Conservation (phyloP, 2,888 invertebrate genomes). For the Noctuana brunneofusca region DNA sequence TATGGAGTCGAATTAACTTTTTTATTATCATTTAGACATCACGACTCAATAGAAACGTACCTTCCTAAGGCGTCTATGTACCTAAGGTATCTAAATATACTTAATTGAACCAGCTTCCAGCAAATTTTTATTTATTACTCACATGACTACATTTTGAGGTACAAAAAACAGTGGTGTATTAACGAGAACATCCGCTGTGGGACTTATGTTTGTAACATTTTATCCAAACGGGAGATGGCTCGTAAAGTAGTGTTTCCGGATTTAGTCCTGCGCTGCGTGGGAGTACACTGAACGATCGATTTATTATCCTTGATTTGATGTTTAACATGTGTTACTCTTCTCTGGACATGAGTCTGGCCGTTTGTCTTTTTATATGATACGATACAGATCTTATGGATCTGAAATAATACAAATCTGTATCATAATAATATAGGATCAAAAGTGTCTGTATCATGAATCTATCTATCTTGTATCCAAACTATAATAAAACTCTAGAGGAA, state of each 20-base stretch:
- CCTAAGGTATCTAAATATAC: too few species aligned
- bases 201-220: constrained; percentile 27
- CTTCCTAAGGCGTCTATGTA: too few species aligned
- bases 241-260: constrained; percentile 43
- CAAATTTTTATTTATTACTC: constrained; percentile 2
- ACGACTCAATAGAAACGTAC: too few species aligned
- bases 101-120: too few species aligned
- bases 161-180: constrained; percentile 29
- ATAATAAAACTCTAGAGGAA: too few species aligned
- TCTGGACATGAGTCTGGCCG: not conserved
- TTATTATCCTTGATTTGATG: constrained; percentile 30
- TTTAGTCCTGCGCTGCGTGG: constrained; percentile 31
- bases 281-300: constrained; percentile 33
- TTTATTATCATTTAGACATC: too few species aligned
- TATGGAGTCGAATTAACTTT: too few species aligned
- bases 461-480: too few species aligned
- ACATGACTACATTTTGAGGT: constrained; percentile 10
- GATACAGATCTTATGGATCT: too few species aligned
- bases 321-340: constrained; percentile 4
- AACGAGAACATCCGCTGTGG: constrained; percentile 36
- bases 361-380: not conserved
- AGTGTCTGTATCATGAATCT: too few species aligned
- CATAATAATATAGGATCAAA: too few species aligned
- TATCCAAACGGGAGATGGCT: constrained; percentile 36
- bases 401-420: too few species aligned